Percentiles rank a stretch among this genome's conserved stretches.
These are phyloP conservation scores for Drosophila nigritarsus DNA, from an alignment of 2,888 invertebrate genomes.

Conservation along the genomic window DNA sequence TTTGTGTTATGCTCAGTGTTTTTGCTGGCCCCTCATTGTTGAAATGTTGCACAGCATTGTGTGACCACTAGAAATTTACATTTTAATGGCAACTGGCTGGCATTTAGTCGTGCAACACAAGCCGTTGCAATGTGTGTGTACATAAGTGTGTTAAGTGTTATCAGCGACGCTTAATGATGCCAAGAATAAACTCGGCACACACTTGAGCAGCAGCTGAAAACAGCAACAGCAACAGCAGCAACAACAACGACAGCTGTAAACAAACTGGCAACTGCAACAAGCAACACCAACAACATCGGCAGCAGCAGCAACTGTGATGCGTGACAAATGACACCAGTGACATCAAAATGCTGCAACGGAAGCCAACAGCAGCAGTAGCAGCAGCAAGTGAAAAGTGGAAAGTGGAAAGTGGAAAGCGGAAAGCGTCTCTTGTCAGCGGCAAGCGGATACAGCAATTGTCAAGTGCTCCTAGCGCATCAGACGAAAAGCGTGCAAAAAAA, in stretches of 20 bases:
- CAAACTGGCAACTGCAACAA: conserved; percentile 50
- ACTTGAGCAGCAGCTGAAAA: conserved; percentile 49
- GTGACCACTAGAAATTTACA: conserved; percentile 79
- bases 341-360: conserved; percentile 73
- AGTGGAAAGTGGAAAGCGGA: conserved; percentile 5
- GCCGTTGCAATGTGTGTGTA: background rate
- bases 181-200: conserved; percentile 72
- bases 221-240: conserved; percentile 17
- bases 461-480: conserved; percentile 49
- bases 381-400: conserved; percentile 11
- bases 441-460: conserved; percentile 78
- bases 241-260: conserved; percentile 38
- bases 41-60: conserved; percentile 55
- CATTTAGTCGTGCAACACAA: conserved; percentile 55
- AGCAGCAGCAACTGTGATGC: conserved; percentile 52
- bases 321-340: conserved; percentile 76
- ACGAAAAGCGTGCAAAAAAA: conserved; percentile 28
- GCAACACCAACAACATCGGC: conserved; percentile 19
- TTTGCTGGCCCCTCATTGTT: conserved; percentile 34
- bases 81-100: conserved; percentile 67
- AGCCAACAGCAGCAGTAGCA: conserved; percentile 28
- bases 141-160: conserved; percentile 74
- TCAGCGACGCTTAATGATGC: conserved; percentile 76
- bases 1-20: conserved; percentile 24
- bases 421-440: conserved; percentile 54